Percentiles rank a stretch among this genome's conserved stretches.
Conservation (phyloP, 2,888 invertebrate genomes). For the Polydrusus cervinus region DNA sequence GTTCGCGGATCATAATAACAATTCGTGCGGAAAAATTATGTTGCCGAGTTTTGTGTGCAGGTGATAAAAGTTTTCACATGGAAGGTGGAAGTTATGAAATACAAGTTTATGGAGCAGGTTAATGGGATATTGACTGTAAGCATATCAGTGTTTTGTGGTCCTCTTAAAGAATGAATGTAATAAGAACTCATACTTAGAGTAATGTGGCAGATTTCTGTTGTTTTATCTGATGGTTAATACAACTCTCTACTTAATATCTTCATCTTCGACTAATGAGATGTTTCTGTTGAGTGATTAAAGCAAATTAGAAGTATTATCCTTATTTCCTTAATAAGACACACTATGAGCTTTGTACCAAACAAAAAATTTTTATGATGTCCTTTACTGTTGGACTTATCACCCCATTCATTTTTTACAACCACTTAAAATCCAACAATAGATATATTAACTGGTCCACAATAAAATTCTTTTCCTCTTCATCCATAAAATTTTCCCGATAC, state of each 20-base stretch:
- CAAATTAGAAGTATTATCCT: not conserved
- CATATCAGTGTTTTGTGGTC: too few relatives aligned
- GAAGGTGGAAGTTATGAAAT: not conserved
- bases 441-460: constrained; percentile 37
- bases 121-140: too few relatives aligned
- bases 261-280: too few relatives aligned
- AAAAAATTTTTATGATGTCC: constrained; percentile 5
- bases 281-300: too few relatives aligned
- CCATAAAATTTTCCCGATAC: constrained; percentile 30
- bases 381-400: constrained; percentile 28
- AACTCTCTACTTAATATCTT: too few relatives aligned
- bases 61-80: not conserved
- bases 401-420: constrained; percentile 29
- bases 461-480: constrained; percentile 32
- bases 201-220: too few relatives aligned
- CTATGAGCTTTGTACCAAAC: not conserved
- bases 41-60: not conserved
- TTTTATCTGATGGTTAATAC: too few relatives aligned
- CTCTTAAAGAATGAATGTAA: too few relatives aligned
- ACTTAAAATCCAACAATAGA: constrained; percentile 27
- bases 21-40: not conserved
- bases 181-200: too few relatives aligned
- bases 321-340: not conserved
- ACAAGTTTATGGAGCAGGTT: not conserved
- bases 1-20: constrained; percentile 23